Conservation (phyloP, 1,140 invertebrate genomes). For the Probaryconus sp. region DNA sequence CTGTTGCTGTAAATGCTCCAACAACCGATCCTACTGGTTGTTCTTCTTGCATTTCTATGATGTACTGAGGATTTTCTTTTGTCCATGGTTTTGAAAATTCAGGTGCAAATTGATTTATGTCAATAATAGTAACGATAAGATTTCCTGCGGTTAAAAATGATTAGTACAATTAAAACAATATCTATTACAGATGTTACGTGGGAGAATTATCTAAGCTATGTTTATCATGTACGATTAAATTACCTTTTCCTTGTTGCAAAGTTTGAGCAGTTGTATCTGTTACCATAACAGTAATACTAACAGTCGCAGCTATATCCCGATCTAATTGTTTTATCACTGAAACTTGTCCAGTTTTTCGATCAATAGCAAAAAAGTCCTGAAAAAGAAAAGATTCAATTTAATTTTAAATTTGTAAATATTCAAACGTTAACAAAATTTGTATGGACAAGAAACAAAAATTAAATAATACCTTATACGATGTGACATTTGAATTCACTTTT, state of each 20-base stretch:
- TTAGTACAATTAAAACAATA: too few relatives aligned
- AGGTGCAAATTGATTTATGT: slow-evolving; percentile 85
- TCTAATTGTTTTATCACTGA: slow-evolving; percentile 83
- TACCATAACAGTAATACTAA: slow-evolving; percentile 88
- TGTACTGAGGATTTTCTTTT: slow-evolving; percentile 83
- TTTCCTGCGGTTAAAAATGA: slow-evolving; percentile 80
- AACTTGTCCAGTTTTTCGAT: slow-evolving; percentile 85
- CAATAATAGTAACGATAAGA: slow-evolving; percentile 91
- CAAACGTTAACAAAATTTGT: slow-evolving; percentile 1
- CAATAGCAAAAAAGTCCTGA: slow-evolving; percentile 86
- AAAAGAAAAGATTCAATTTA: slow-evolving; percentile 55
- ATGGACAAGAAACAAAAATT: neutral
- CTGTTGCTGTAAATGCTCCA: slow-evolving; percentile 87
- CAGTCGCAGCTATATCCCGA: slow-evolving; percentile 84
- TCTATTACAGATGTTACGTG: too few relatives aligned
- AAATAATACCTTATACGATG: slow-evolving; percentile 72
- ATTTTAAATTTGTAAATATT: neutral
- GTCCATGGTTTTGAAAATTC: slow-evolving; percentile 86
- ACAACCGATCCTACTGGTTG: slow-evolving; percentile 89
- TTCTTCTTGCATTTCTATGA: slow-evolving; percentile 88
- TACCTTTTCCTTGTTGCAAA: slow-evolving; percentile 87
- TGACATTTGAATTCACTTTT: slow-evolving; percentile 79
- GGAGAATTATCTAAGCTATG: neutral
- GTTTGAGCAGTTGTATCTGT: slow-evolving; percentile 88
- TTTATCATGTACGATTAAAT: slow-evolving; percentile 4